phyloP scores from a whole-genome alignment of 2,113 vertebrate genomes.

The Himantopus leucocephalus region DNA sequence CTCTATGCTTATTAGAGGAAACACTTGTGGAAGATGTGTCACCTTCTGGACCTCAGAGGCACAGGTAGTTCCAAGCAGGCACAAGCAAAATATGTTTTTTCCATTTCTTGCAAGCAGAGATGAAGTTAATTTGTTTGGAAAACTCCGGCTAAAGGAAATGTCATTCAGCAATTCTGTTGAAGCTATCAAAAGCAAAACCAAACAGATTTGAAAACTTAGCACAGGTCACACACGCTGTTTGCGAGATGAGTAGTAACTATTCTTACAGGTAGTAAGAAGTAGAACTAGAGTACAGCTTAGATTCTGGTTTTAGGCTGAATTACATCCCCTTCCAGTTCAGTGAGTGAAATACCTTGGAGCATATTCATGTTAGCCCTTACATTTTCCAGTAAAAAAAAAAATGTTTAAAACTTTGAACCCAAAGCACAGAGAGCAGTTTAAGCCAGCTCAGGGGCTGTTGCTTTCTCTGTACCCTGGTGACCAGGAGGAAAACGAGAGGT shows the following conservation, averaged over 20 bases:
- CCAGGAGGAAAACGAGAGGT: background rate
- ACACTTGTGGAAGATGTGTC: background rate
- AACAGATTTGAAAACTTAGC: background rate
- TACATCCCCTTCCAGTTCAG: background rate
- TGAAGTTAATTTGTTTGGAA: background rate
- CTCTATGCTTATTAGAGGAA: background rate
- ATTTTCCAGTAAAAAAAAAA: background rate
- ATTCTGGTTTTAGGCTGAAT: background rate
- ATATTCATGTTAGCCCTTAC: background rate
- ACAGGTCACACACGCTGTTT: background rate
- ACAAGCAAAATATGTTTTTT: constrained; percentile 11
- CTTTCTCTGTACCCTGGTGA: background rate
- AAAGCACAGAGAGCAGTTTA: background rate
- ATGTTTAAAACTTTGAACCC: background rate
- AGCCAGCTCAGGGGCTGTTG: background rate
- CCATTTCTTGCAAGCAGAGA: background rate
- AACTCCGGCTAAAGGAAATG: background rate
- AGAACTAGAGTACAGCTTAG: background rate
- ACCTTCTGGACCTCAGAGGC: background rate
- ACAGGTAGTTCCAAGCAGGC: background rate
- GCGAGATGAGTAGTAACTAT: background rate
- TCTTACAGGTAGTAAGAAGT: background rate
- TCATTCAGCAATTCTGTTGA: background rate
- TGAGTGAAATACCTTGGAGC: background rate
- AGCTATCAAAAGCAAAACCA: background rate